Percentiles rank a stretch among this genome's conserved stretches.
These are phyloP conservation scores for Mesorhabditis belari DNA, from an alignment of 2,888 invertebrate species.

Conservation along the genomic window DNA sequence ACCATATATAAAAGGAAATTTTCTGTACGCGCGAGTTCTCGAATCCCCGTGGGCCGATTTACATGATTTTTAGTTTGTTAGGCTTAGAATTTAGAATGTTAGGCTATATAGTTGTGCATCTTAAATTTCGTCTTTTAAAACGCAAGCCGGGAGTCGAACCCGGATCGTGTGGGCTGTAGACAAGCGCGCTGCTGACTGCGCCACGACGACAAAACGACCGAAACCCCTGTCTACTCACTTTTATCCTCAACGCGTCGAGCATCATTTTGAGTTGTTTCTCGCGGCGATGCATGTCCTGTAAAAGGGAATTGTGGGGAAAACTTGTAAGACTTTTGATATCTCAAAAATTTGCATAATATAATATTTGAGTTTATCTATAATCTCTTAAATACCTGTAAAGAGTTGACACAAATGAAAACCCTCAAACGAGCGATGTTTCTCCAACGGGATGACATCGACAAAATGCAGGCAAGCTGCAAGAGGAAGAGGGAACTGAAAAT, in stretches of 20 bases:
- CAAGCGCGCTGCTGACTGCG: no score
- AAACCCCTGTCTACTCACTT: no score
- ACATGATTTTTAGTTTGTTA: no score
- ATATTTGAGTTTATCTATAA: not conserved
- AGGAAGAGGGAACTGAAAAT: conserved; percentile 72
- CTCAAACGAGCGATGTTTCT: conserved; percentile 73
- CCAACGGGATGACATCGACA: conserved; percentile 69
- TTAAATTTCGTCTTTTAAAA: no score
- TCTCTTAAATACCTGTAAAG: conserved; percentile 43
- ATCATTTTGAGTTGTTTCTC: conserved; percentile 57
- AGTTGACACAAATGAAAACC: conserved; percentile 68
- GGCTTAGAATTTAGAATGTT: no score
- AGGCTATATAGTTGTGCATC: no score
- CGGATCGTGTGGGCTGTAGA: no score
- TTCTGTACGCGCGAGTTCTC: no score
- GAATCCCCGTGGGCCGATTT: no score
- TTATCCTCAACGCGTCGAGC: conserved; percentile 75
- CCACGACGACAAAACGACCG: no score
- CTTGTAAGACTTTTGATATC: not conserved
- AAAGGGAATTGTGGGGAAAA: not conserved
- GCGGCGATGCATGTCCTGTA: conserved; percentile 51
- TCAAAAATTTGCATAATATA: not conserved
- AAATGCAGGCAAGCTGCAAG: conserved; percentile 88
- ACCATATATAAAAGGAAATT: no score
- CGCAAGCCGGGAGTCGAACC: no score